Evolutionary conservation across 37 sponge, comb jelly and placozoan species (phyloP).

Genomic region (Corticium candelabrum): DNA sequence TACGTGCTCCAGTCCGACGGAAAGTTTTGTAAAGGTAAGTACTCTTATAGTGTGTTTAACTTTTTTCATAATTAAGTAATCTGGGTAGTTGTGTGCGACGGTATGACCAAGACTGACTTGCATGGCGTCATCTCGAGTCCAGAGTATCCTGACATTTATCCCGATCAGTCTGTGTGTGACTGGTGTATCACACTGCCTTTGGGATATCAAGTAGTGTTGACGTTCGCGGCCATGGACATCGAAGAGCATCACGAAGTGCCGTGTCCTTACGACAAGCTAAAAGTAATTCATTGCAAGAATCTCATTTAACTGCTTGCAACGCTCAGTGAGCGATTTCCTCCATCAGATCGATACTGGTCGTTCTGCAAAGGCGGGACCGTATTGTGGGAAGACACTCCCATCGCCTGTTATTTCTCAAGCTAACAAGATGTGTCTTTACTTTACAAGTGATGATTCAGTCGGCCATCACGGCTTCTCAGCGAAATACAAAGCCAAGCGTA

Average conservation of each 20-base stretch:
- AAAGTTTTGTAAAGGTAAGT: background rate
- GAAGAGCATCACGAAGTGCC: background rate
- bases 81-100: too few species aligned
- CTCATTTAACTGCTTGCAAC: background rate
- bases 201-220: background rate
- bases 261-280: background rate
- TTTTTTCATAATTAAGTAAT: too few species aligned
- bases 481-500: background rate
- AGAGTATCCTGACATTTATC: background rate
- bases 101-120: too few species aligned
- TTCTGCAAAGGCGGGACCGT: too few species aligned
- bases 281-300: background rate
- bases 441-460: background rate
- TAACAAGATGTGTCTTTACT: background rate
- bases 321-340: background rate
- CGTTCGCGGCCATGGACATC: background rate
- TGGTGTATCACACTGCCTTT: background rate
- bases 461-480: background rate
- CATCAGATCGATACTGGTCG: too few species aligned
- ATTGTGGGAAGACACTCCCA: background rate
- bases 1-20: background rate
- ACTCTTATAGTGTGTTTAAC: background rate
- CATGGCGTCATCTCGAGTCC: background rate
- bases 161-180: background rate
- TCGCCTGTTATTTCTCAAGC: background rate